Base-by-base conservation (phyloP, 2,888 invertebrate species). In the Thelaira solivaga region DNA sequence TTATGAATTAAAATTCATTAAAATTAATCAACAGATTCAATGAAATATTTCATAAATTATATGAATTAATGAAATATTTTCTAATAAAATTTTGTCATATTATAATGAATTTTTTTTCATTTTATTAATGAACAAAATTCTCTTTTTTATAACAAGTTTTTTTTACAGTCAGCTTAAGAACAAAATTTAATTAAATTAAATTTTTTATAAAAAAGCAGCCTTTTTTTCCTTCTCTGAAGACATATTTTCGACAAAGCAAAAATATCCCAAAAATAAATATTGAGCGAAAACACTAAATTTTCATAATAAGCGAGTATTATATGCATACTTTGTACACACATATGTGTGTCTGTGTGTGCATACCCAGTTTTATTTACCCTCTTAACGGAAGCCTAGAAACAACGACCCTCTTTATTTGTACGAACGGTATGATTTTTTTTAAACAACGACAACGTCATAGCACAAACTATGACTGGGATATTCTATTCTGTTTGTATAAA, bases 371-470 rank as follows among this genome's bases (percentile, higher is more conserved):
- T 45, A 22, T 39, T 39, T 22, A 22, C 67, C 68, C 64, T 57
- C 49, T 65, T 36, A 24, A 59, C 77, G 73, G 64, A 78, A 69
- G 65, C 61, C 57, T 69, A 51, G 45, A 73, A 62, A 72, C 65
- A 67, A 74, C 59, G 67, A 74, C 67, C 59, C 29, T 29, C 24
- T 34, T 59, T 73, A 13, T 31, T 45, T 7, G n/a, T 34, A 22
- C 20, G 4, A 3, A 20, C 11, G 0, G 22, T 24, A 20, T 34
- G n/a, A 13, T 39, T 43, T 20, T 7, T 22, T 24, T 43, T 5
- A 4, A 26, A 45, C 36, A 26, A 51, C 39, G 20, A 29, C 11
- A 39, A 47, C 55, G 39, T 57, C 64, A 67, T 59, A 22, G 22
- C 34, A 45, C 16, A 64, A 57, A 55, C 36, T 64, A 43, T 62